Evolutionary conservation across 2,888 invertebrate species (phyloP).

Genomic region (Blastobasis adustella): DNA sequence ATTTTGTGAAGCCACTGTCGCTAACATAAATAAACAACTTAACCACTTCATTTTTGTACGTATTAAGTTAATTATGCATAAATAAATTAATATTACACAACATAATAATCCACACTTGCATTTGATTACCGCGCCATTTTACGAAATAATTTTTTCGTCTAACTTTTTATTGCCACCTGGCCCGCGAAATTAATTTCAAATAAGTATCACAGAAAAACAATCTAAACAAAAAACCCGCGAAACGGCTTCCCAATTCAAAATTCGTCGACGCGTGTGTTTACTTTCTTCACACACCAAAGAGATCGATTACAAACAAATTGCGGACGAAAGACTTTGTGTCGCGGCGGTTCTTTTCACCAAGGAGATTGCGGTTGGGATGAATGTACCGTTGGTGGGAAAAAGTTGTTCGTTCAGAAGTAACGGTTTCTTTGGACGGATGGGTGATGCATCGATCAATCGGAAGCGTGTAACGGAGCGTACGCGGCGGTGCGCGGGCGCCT

Average conservation of each 20-base stretch:
- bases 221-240: too few species aligned
- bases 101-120: too few species aligned
- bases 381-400: background rate
- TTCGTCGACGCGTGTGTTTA: too few species aligned
- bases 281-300: background rate
- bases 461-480: constrained; percentile 8
- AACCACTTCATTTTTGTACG: constrained; percentile 5
- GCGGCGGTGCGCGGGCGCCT: constrained; percentile 28
- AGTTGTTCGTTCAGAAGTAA: constrained; percentile 1
- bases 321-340: background rate
- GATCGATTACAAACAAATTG: background rate
- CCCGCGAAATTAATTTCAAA: too few species aligned
- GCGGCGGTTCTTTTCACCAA: too few species aligned
- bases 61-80: background rate
- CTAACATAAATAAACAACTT: constrained; percentile 15
- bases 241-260: too few species aligned
- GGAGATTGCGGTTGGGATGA: too few species aligned
- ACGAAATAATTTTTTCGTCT: too few species aligned
- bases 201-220: too few species aligned
- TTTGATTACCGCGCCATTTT: too few species aligned
- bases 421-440: constrained; percentile 2
- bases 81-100: too few species aligned
- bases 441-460: background rate
- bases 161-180: too few species aligned
- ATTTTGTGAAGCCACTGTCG: constrained; percentile 13